Percentiles rank a stretch among this genome's conserved stretches.
Evolutionary conservation across 2,797 vertebrate species (phyloP).

Genomic region (Lacerta bilineata): DNA sequence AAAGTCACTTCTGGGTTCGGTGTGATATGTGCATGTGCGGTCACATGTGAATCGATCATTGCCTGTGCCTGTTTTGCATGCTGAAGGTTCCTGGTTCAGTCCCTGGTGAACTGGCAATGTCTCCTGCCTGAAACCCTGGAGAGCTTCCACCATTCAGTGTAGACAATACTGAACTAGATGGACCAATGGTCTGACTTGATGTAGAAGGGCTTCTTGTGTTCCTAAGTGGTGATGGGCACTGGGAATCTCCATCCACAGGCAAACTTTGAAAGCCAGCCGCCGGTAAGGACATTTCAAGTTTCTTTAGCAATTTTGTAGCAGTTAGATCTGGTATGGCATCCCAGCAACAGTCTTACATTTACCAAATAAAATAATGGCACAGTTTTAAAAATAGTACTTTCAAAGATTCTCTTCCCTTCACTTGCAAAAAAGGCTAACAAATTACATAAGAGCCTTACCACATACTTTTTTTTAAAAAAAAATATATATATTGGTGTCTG

Average conservation of each 20-base stretch:
- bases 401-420: background rate
- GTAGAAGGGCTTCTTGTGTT: no score
- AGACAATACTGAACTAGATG: no score
- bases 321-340: background rate
- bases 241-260: background rate
- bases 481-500: background rate
- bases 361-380: background rate
- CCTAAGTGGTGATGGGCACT: background rate
- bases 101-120: no score
- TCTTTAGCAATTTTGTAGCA: slow-evolving; percentile 7
- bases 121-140: no score
- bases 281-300: background rate
- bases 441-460: background rate
- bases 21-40: no score
- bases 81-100: no score
- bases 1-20: no score
- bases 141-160: no score
- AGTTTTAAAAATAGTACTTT: background rate
- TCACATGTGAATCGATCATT: no score
- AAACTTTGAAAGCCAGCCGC: no score
- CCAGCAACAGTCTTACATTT: background rate
- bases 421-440: background rate
- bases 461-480: background rate
- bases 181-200: no score
- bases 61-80: no score